Evolutionary conservation across 2,797 vertebrate genomes (phyloP).

Genomic region (Anguilla marmorata): DNA sequence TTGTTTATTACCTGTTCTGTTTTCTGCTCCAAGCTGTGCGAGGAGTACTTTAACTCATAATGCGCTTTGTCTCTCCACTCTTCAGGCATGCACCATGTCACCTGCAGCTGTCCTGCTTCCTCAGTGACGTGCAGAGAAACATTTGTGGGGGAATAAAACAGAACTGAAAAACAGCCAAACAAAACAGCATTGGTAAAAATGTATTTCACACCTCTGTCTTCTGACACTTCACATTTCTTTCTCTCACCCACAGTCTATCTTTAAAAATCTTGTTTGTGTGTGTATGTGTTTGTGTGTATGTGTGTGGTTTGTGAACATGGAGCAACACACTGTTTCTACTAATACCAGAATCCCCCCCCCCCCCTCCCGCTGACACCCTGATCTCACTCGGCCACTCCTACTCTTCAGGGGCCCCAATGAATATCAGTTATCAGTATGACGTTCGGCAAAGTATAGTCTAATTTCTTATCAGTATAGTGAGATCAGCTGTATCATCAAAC

Average conservation of each 20-base stretch:
- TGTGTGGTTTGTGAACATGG: neutral
- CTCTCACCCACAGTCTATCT: neutral
- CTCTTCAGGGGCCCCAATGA: too few relatives aligned
- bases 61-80: neutral
- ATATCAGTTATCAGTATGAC: too few relatives aligned
- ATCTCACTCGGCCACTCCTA: too few relatives aligned
- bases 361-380: too few relatives aligned
- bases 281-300: neutral
- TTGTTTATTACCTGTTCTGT: constrained; percentile 50
- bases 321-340: too few relatives aligned
- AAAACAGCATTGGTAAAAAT: neutral
- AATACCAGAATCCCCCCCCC: too few relatives aligned
- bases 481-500: neutral
- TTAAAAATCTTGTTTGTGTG: neutral
- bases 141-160: constrained; percentile 72
- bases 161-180: constrained; percentile 64
- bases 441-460: too few relatives aligned
- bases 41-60: constrained; percentile 60
- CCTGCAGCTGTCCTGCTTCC: constrained; percentile 69
- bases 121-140: constrained; percentile 68
- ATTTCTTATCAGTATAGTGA: neutral
- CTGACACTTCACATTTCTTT: neutral
- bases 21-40: constrained; percentile 32
- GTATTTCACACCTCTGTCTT: neutral
- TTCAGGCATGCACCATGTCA: constrained; percentile 67